These are phyloP conservation scores for Pissodes strobi DNA, from an alignment of 1,140 invertebrate species.

Conservation along the genomic window DNA sequence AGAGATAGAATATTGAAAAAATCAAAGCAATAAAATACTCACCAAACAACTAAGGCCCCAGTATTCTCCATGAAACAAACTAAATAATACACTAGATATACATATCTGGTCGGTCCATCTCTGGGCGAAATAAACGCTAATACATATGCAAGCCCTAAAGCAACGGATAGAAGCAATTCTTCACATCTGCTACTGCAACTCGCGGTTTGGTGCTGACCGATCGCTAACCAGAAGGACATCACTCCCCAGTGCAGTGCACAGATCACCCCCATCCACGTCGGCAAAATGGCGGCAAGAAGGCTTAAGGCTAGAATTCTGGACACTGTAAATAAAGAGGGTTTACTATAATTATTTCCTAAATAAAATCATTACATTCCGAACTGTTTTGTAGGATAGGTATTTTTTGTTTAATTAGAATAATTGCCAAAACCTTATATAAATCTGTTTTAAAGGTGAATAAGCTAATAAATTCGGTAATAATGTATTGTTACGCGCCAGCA, in stretches of 20 bases:
- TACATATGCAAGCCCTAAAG: conserved; percentile 57
- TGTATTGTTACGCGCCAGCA: too few species aligned
- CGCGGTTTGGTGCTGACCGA: conserved; percentile 53
- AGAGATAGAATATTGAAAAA: too few species aligned
- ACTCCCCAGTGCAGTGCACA: conserved; percentile 55
- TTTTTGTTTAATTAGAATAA: too few species aligned
- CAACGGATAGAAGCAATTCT: conserved; percentile 55
- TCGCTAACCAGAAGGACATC: conserved; percentile 55
- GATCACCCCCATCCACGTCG: conserved; percentile 55
- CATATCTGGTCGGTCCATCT: conserved; percentile 58
- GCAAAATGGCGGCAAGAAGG: conserved; percentile 53
- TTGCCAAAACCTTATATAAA: too few species aligned
- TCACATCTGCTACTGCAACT: conserved; percentile 58
- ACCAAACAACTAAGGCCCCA: conserved; percentile 58
- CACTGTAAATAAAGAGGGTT: conserved; percentile 48
- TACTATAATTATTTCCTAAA: too few species aligned
- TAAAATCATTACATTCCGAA: too few species aligned
- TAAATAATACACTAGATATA: conserved; percentile 58
- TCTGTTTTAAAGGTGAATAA: too few species aligned
- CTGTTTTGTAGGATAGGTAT: too few species aligned
- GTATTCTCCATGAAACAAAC: conserved; percentile 60
- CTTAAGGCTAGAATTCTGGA: conserved; percentile 55
- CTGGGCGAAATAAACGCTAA: conserved; percentile 58
- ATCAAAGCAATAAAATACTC: too few species aligned
- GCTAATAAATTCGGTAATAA: too few species aligned